These are phyloP conservation scores for Micrastur ruficollis DNA, from an alignment of 2,797 vertebrate species.

Conservation along the genomic window DNA sequence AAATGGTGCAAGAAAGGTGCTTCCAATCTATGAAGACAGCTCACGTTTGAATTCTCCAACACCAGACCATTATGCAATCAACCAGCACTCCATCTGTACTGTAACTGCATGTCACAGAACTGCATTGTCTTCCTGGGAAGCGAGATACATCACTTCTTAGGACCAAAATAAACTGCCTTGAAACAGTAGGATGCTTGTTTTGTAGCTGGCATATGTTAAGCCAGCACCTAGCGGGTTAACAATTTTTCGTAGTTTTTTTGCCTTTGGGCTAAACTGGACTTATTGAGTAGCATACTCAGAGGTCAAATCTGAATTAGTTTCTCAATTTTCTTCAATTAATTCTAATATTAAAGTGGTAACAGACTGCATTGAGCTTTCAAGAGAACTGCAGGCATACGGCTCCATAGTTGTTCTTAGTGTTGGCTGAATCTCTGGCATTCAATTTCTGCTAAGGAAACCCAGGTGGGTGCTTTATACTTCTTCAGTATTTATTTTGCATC, in stretches of 20 bases:
- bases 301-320: not conserved
- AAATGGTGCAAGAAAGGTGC: slow-evolving; percentile 53
- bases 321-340: slow-evolving; percentile 40
- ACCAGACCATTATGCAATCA: slow-evolving; percentile 44
- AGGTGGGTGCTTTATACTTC: not conserved
- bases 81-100: slow-evolving; percentile 16
- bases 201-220: not conserved
- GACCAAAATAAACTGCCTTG: slow-evolving; percentile 42
- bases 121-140: slow-evolving; percentile 31
- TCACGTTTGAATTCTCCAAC: slow-evolving; percentile 44
- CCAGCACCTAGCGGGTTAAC: not conserved
- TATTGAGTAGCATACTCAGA: not conserved
- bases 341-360: not conserved
- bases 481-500: not conserved
- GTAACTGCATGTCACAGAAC: slow-evolving; percentile 15
- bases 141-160: not conserved
- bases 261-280: not conserved
- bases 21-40: slow-evolving; percentile 53
- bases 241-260: not conserved
- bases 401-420: not conserved
- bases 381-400: not conserved
- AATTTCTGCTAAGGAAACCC: slow-evolving; percentile 11
- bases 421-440: slow-evolving; percentile 7
- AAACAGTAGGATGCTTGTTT: not conserved
- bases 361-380: not conserved